A percentile compares a stretch with the other conserved stretches of the same genome.
Evolutionary conservation across 1,140 invertebrate genomes (phyloP).

Genomic region (Colletes gigas): DNA sequence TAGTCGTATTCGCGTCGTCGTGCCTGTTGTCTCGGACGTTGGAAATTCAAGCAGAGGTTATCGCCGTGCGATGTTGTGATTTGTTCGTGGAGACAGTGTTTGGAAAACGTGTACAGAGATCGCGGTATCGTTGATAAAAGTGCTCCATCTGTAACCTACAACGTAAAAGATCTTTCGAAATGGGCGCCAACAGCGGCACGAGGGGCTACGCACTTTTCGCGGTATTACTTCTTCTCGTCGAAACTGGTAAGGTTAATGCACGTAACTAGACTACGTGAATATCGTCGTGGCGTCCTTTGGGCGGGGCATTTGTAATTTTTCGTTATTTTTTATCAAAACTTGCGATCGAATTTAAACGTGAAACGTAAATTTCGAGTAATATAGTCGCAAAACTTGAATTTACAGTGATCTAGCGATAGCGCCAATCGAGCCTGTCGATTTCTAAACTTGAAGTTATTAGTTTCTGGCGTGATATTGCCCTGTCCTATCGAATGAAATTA

Average conservation of each 20-base stretch:
- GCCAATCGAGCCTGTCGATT: background rate
- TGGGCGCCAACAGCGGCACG: slow-evolving; percentile 34
- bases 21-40: background rate
- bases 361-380: background rate
- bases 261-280: slow-evolving; percentile 10
- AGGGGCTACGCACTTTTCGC: slow-evolving; percentile 28
- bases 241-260: slow-evolving; percentile 62
- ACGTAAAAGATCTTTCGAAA: slow-evolving; percentile 25
- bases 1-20: slow-evolving; percentile 27
- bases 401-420: background rate
- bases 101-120: background rate
- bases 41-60: background rate
- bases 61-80: background rate
- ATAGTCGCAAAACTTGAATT: background rate
- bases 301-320: slow-evolving; percentile 57
- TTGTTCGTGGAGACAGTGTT: background rate
- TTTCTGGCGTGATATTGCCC: background rate
- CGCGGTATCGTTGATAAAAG: background rate
- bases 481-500: background rate
- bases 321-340: background rate
- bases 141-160: background rate
- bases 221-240: slow-evolving; percentile 43
- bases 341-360: too few relatives aligned
- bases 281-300: slow-evolving; percentile 48
- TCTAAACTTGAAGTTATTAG: background rate